phyloP scores from a whole-genome alignment of 2,797 vertebrate genomes.

The Pangasius sanitwongsei region DNA sequence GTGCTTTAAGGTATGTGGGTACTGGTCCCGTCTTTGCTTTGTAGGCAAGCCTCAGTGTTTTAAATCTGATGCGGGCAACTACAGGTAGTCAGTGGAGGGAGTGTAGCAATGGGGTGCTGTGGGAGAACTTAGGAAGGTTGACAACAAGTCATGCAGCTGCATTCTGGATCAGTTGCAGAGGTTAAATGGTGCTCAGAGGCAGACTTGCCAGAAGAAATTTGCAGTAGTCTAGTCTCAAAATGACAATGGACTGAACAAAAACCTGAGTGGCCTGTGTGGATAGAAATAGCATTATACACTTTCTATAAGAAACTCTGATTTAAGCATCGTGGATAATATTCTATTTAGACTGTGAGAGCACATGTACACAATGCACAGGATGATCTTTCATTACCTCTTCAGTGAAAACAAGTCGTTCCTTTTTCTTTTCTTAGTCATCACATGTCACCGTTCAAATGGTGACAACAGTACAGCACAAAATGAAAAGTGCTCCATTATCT shows the following conservation, averaged over 20 bases:
- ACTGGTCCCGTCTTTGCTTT: too few relatives aligned
- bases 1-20: too few relatives aligned
- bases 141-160: too few relatives aligned
- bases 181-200: too few relatives aligned
- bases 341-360: background rate
- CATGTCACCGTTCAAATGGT: background rate
- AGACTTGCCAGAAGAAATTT: too few relatives aligned
- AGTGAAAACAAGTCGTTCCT: background rate
- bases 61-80: too few relatives aligned
- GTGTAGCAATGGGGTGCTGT: too few relatives aligned
- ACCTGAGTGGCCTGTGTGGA: background rate
- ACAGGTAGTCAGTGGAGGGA: too few relatives aligned
- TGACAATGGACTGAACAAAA: background rate
- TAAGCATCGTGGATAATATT: background rate
- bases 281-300: constrained; percentile 24
- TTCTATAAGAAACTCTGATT: constrained; percentile 29
- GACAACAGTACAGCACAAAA: background rate
- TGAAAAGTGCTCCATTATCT: constrained; percentile 6
- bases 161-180: too few relatives aligned
- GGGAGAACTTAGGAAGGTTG: too few relatives aligned
- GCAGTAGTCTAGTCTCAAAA: background rate
- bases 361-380: background rate
- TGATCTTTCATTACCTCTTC: background rate
- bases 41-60: too few relatives aligned
- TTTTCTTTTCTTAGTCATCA: background rate